Percentiles rank a stretch among this genome's conserved stretches.
phyloP scores from a whole-genome alignment of 2,797 vertebrate species.

The Vespertilio murinus region DNA sequence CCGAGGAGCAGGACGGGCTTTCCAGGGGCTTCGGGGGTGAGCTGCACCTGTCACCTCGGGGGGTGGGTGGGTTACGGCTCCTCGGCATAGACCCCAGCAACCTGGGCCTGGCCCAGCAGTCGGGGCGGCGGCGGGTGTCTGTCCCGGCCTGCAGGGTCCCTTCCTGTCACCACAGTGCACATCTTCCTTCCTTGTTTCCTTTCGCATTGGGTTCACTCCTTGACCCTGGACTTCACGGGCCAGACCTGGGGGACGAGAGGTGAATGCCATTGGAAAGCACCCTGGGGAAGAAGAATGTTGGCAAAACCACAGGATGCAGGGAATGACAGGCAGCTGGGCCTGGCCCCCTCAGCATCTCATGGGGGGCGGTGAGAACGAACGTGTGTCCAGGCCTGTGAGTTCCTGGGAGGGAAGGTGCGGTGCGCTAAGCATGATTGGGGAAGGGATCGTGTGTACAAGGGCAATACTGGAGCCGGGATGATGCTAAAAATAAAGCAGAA shows the following conservation, averaged over 20 bases:
- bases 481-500: constrained; percentile 73
- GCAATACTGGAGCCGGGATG: constrained; percentile 59
- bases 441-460: constrained; percentile 58
- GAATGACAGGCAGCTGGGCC: neutral
- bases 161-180: neutral
- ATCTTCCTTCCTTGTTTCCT: neutral
- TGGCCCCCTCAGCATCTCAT: neutral
- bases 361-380: constrained; percentile 50
- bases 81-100: neutral
- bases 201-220: neutral
- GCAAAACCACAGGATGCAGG: constrained; percentile 37
- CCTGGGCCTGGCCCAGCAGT: neutral
- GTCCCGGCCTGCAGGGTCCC: neutral
- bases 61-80: neutral
- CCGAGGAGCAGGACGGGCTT: neutral
- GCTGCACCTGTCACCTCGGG: neutral
- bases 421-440: constrained; percentile 38
- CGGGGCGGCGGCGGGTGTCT: neutral
- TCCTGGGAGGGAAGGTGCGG: constrained; percentile 14
- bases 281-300: constrained; percentile 41
- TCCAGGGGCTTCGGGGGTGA: neutral
- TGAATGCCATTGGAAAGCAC: constrained; percentile 4
- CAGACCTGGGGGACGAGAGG: neutral
- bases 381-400: constrained; percentile 47
- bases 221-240: neutral